Evolutionary conservation across 2,797 vertebrate species (phyloP), one percentile per base, ranked within the genome.

Genomic region (Acanthis flammea): DNA sequence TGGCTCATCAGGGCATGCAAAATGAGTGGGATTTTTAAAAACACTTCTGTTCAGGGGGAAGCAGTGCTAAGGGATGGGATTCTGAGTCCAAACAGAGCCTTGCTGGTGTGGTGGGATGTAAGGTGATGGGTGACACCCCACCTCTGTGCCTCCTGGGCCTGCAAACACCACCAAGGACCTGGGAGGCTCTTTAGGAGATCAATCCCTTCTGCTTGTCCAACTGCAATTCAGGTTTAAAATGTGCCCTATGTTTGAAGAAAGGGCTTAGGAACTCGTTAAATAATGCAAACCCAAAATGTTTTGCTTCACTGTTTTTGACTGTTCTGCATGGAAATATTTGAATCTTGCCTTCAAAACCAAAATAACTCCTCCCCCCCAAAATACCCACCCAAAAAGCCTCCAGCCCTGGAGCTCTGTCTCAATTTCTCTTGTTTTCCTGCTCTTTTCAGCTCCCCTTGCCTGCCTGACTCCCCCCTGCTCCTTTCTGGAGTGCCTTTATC

Each of bases 401-500:
- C 48, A 12, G 0, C 0, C 13, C 27, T 18, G 33, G 42, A 74
- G 42, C 41, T 14, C 5, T 42, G 13, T 41, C 25, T 75, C 21
- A 9, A 9, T 71, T 74, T 19, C 67, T 65, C 24, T n/a, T 33
- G 25, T 80, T 84, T 60, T 60, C 21, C 41, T 90, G 37, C 65
- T 70, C 28, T n/a, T 82, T 54, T 33, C 61, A 68, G 74, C 18
- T 73, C 61, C 88, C 65, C 60, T 77, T 79, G 70, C 57, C 53
- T 51, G 28, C n/a, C 73, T 90, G 91, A 45, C 82, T 90, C 68
- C 86, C 77, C n/a, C 60, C 66, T 86, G 83, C 92, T 44, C n/a
- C 21, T 61, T 94, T 74, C 91, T 89, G 31, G 84, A 85, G 88
- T 68, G 78, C 13, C 61, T 95, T 85, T 91, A 74, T 94, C 92